Base-by-base conservation (phyloP, 2,888 invertebrate species). In the Eilema sororculum region DNA sequence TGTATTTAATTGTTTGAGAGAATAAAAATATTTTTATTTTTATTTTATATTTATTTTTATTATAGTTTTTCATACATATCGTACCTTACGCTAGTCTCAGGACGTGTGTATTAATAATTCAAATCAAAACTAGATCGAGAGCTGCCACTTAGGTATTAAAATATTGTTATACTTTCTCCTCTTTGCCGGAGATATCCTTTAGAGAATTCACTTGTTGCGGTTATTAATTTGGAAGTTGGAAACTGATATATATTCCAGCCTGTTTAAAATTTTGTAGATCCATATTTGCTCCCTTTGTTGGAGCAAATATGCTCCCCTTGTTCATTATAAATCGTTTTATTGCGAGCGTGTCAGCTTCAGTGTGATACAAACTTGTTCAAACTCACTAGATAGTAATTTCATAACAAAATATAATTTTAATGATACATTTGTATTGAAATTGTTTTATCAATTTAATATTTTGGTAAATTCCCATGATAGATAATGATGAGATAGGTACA, bases 141-240 rank as follows among this genome's bases (percentile, higher is more conserved):
- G n/a, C n/a, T 46, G 20, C 4, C 20, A 20, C 46, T 46, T 46
- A 5, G 46, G 20, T 46, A 46, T 46, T 46, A 20, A 46, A 41
- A n/a, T 52, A 20, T n/a, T n/a, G n/a, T 20, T 52, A 52, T 28
- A 59, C 20, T 59, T 13, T 25, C 28, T 59, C 20, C 24, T 25
- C 16, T 59, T 25, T 59, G 6, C 8, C 10, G 33, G 3, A 33
- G 30, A 61, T 33, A 61, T 62, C 67, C 61, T 67, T n/a, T 37
- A 61, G 61, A 67, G 67, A 37, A 25, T 67, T 67, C 30, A 61
- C 52, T 46, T 60, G 60, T 28, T 28, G 30, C 30, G 24, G 60
- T 52, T 67, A 25, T 52, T 46, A 30, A 25, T 59, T 59, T 28
- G 5, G 4, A 59, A 46, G 46, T 46, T 46, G 6, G 20, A 46